Conservation (phyloP, 1,140 invertebrate species). For the Drosophila aff. region DNA sequence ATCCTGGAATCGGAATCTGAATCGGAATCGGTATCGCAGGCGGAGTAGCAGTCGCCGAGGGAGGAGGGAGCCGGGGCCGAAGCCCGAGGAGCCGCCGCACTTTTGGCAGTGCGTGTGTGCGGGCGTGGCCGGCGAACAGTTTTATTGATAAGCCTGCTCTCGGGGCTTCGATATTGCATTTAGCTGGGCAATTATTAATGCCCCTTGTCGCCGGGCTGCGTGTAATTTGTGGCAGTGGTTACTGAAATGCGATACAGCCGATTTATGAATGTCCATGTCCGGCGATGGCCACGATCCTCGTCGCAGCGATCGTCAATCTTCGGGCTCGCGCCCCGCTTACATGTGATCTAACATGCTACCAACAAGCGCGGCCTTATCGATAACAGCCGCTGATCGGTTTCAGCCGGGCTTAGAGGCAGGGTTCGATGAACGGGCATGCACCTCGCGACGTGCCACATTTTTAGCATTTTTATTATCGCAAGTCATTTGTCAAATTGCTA, state of each 20-base stretch:
- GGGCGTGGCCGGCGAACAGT: constrained; percentile 72
- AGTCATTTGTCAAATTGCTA: constrained; percentile 82
- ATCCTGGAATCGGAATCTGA: constrained; percentile 63
- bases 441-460: constrained; percentile 52
- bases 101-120: constrained; percentile 69
- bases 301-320: constrained; percentile 43
- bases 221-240: constrained; percentile 81
- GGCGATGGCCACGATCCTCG: constrained; percentile 51
- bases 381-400: constrained; percentile 43
- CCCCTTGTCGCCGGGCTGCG: constrained; percentile 72
- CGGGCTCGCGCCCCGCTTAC: constrained; percentile 50
- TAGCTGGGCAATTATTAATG: constrained; percentile 80
- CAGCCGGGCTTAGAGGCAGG: constrained; percentile 2
- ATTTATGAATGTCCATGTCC: constrained; percentile 73
- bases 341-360: constrained; percentile 70
- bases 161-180: constrained; percentile 66
- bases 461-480: constrained; percentile 65
- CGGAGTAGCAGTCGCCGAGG: background rate
- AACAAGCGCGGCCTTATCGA: constrained; percentile 71
- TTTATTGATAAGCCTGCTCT: constrained; percentile 80
- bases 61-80: background rate
- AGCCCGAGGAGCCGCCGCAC: background rate
- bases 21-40: constrained; percentile 19
- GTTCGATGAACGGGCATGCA: constrained; percentile 33
- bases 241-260: constrained; percentile 69